Base-by-base conservation (phyloP, 1,140 invertebrate genomes). In the Hyles euphorbiae region DNA sequence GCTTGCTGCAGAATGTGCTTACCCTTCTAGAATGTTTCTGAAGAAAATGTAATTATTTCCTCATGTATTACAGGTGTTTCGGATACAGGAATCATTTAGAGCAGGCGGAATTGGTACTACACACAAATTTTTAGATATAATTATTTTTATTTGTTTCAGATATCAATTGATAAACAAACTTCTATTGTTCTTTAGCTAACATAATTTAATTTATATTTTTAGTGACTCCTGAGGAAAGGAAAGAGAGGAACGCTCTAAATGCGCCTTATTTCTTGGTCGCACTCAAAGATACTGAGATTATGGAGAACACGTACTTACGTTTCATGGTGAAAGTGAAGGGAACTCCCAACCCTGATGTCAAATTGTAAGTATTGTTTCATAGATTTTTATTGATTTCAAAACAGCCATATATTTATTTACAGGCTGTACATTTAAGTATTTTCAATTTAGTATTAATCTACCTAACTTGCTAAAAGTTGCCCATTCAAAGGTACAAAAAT, bases 311-410 rank as follows among this genome's bases (percentile, higher is more conserved):
- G 0, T 96, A 95, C 68, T 91, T 97, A 32, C 92, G 96, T 36
- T 98, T 98, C 78, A 95, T 98, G 93, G 92, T 98, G 53, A 96
- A 96, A 87, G 94, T 97, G 7, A 94, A 94, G 67, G 96, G 96
- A 34, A 93, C 96, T 73, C 96, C 96, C 2, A 95, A 94, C 72
- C 96, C 96, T 8, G 92, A 92, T 11, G 91, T 98, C 3, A 93
- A 93, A 87, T 97, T 98, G 96, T 97, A 90, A 93, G 95, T 93
- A 48, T 22, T 22, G 22, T 22, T 22, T 48, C n/a, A 11, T 47
- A 48, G 22, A 48, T 11, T n/a, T 48, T 5, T 5, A 48, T 48
- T 11, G 5, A 40, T 40, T 5, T 40, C 8, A 40, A 5, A 36
- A 47, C n/a, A 5, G 1, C 5, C 5, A 5, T 3, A 22, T 5